phyloP scores from a whole-genome alignment of 2,888 invertebrate species.

The Reticulitermes lucifugus region DNA sequence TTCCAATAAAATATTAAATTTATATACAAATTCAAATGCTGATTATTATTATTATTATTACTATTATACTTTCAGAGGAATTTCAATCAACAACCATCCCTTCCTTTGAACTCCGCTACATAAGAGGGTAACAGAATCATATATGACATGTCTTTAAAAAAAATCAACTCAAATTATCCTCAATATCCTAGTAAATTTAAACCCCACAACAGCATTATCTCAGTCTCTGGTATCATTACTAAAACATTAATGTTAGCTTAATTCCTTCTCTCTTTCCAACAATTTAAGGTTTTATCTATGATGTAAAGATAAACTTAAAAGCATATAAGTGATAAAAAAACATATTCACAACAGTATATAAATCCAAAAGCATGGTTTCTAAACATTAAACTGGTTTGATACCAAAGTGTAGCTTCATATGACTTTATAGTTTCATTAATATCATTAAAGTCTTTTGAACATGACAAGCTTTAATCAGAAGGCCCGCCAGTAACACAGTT shows the following conservation, averaged over 20 bases:
- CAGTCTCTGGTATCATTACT: neutral
- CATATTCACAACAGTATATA: neutral
- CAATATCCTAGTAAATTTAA: neutral
- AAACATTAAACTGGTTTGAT: neutral
- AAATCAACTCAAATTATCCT: neutral
- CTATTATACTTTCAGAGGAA: neutral
- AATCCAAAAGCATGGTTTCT: neutral
- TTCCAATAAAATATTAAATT: neutral
- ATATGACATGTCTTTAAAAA: neutral
- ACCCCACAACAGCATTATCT: neutral
- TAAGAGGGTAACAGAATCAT: neutral
- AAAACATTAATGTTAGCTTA: neutral
- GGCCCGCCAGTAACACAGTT: neutral
- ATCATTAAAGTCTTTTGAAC: slow-evolving; percentile 15
- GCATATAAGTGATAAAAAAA: neutral
- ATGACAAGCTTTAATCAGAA: neutral
- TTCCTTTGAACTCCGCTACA: neutral
- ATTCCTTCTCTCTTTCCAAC: neutral
- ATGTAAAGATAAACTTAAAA: neutral
- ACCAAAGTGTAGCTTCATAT: neutral
- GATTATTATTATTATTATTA: neutral
- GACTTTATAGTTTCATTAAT: slow-evolving; percentile 16
- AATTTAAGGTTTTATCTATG: neutral
- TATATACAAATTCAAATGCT: neutral
- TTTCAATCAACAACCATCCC: neutral